Evolutionary conservation across 1,140 invertebrate genomes (phyloP).

Genomic region (Drepana arcuata): DNA sequence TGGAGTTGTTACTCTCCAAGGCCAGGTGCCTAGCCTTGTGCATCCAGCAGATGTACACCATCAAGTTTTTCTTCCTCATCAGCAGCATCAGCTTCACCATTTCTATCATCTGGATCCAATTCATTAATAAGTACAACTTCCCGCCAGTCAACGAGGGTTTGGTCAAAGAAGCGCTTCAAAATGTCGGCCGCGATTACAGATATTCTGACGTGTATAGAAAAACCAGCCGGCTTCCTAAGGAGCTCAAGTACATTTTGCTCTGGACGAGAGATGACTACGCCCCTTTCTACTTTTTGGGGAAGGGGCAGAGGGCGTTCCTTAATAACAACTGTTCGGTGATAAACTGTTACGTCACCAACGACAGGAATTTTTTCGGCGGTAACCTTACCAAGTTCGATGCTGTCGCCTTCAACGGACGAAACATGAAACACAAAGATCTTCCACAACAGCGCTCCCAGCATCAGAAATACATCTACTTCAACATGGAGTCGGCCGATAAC

Average conservation of each 20-base stretch:
- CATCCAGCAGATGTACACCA: not conserved
- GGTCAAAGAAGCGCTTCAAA: not conserved
- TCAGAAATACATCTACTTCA: slow-evolving; percentile 70
- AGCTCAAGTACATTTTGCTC: slow-evolving; percentile 22
- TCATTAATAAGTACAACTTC: not conserved
- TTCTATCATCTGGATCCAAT: not conserved
- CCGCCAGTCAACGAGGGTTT: not conserved
- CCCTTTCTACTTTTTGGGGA: slow-evolving; percentile 32
- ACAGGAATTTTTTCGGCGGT: slow-evolving; percentile 35
- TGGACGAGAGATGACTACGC: slow-evolving; percentile 36
- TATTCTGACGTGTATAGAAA: not conserved
- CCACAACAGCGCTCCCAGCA: slow-evolving; percentile 42
- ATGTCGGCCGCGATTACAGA: not conserved
- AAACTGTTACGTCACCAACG: slow-evolving; percentile 47
- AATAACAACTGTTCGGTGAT: slow-evolving; percentile 38
- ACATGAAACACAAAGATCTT: slow-evolving; percentile 21
- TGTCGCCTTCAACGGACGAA: slow-evolving; percentile 60
- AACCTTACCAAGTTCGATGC: slow-evolving; percentile 55
- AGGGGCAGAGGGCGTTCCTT: slow-evolving; percentile 40
- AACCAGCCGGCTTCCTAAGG: not conserved
- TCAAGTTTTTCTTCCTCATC: not conserved
- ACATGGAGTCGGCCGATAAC: slow-evolving; percentile 66
- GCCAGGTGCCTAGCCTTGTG: too few relatives aligned
- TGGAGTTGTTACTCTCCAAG: too few relatives aligned
- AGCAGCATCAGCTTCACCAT: not conserved